These are phyloP conservation scores for Hypsopygia costalis DNA, from an alignment of 2,888 invertebrate species.

Conservation along the genomic window DNA sequence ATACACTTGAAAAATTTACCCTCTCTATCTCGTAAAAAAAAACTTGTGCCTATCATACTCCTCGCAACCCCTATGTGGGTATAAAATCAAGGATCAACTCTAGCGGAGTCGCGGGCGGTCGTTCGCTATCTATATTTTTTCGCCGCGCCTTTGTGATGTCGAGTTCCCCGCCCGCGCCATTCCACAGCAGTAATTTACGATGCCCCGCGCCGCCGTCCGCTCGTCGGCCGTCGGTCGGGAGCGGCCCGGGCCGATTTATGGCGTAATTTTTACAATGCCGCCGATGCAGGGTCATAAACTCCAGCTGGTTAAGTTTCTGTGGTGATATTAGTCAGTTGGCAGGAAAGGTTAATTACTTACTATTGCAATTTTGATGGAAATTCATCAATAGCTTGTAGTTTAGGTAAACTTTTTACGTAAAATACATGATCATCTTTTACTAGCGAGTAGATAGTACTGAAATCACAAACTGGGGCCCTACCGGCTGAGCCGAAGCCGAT, in stretches of 20 bases:
- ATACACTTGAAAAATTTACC: too few species aligned
- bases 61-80: not conserved
- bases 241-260: slow-evolving; percentile 64
- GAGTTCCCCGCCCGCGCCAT: slow-evolving; percentile 43
- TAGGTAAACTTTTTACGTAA: too few species aligned
- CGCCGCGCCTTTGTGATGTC: slow-evolving; percentile 66
- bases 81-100: too few species aligned
- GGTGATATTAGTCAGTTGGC: not conserved
- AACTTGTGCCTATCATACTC: too few species aligned
- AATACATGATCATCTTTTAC: too few species aligned
- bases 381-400: too few species aligned
- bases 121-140: slow-evolving; percentile 41
- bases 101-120: not conserved
- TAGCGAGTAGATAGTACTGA: too few species aligned
- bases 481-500: too few species aligned
- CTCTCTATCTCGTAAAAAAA: too few species aligned
- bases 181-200: slow-evolving; percentile 34
- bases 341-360: too few species aligned
- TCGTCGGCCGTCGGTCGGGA: slow-evolving; percentile 39
- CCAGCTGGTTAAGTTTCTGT: slow-evolving; percentile 21
- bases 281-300: slow-evolving; percentile 42
- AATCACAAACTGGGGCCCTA: too few species aligned
- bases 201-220: slow-evolving; percentile 43
- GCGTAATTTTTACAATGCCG: slow-evolving; percentile 69
- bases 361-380: too few species aligned